Conservation (phyloP, 1,140 invertebrate species). For the Drosophila virilis region DNA sequence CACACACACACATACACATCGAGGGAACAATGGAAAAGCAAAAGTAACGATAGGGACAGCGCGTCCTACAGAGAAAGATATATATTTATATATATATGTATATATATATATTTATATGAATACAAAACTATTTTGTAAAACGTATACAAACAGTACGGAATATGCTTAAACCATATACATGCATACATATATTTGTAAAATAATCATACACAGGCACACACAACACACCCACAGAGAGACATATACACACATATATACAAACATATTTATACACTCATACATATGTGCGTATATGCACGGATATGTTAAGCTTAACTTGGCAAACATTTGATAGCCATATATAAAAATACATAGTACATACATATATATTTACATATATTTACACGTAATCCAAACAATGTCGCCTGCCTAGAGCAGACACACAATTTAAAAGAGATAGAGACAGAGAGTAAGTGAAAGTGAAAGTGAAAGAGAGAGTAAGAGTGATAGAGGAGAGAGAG, state of each 20-base stretch:
- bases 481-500: background rate
- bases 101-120: slow-evolving; percentile 6
- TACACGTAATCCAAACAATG: slow-evolving; percentile 18
- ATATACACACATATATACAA: slow-evolving; percentile 5
- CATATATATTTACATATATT: slow-evolving; percentile 14
- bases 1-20: slow-evolving; percentile 18
- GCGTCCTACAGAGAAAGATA: slow-evolving; percentile 5
- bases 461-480: background rate
- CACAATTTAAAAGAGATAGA: slow-evolving; percentile 4
- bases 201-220: slow-evolving; percentile 29
- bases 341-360: slow-evolving; percentile 11
- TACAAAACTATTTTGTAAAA: slow-evolving; percentile 70
- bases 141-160: slow-evolving; percentile 61
- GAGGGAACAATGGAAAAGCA: slow-evolving; percentile 36
- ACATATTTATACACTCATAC: slow-evolving; percentile 17
- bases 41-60: slow-evolving; percentile 8
- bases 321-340: slow-evolving; percentile 32
- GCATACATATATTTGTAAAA: slow-evolving; percentile 58
- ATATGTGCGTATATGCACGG: slow-evolving; percentile 8
- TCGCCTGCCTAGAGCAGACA: slow-evolving; percentile 16
- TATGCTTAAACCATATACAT: slow-evolving; percentile 51
- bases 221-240: slow-evolving; percentile 6
- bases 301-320: slow-evolving; percentile 17
- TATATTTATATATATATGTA: slow-evolving; percentile 12
- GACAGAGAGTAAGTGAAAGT: background rate